Evolutionary conservation across 2,797 vertebrate genomes (phyloP).

Genomic region (Sparus aurata): DNA sequence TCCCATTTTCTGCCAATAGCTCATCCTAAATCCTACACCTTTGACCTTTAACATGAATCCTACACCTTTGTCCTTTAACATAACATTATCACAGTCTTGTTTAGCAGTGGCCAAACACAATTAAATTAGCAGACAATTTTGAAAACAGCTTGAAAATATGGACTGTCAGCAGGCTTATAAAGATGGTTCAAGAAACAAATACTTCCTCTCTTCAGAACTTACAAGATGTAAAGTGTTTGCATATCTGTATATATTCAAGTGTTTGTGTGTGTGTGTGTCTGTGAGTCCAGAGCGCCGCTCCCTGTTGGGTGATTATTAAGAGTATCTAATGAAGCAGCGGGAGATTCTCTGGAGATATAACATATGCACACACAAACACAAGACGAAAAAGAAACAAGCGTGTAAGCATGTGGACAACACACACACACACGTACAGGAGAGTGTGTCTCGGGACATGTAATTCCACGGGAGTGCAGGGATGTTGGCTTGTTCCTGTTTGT

Average conservation of each 20-base stretch:
- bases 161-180: slow-evolving; percentile 18
- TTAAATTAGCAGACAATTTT: slow-evolving; percentile 5
- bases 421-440: slow-evolving; percentile 18
- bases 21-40: no score
- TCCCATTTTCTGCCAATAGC: no score
- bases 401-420: no score
- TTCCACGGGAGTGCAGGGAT: slow-evolving; percentile 52
- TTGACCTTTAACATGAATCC: neutral
- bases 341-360: slow-evolving; percentile 54
- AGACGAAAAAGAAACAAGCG: slow-evolving; percentile 23
- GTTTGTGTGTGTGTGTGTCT: slow-evolving; percentile 9
- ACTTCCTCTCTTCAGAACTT: slow-evolving; percentile 9
- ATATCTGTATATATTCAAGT: neutral
- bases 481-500: slow-evolving; percentile 53
- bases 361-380: slow-evolving; percentile 13
- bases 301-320: slow-evolving; percentile 66
- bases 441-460: slow-evolving; percentile 42
- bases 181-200: slow-evolving; percentile 11
- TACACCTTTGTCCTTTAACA: neutral
- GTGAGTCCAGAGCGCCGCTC: slow-evolving; percentile 18
- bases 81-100: neutral
- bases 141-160: neutral
- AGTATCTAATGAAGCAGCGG: slow-evolving; percentile 65
- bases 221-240: slow-evolving; percentile 23
- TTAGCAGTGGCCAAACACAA: neutral